Evolutionary conservation across 2,113 vertebrate genomes (phyloP).

Genomic region (Setophaga coronata): DNA sequence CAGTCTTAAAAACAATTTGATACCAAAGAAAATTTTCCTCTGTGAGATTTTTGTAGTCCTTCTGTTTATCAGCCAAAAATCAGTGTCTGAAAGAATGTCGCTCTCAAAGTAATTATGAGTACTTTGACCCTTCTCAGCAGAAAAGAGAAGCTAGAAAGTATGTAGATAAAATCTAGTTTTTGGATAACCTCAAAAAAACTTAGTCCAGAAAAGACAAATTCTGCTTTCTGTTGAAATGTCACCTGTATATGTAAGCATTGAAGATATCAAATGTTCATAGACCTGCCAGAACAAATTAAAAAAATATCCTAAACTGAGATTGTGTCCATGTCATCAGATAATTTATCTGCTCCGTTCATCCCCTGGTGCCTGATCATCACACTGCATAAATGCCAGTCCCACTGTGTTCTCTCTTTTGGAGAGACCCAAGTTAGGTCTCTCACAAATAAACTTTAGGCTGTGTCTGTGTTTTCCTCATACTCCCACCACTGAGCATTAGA

Average conservation of each 20-base stretch:
- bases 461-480: background rate
- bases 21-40: background rate
- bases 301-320: background rate
- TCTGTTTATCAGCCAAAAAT: background rate
- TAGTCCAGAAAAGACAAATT: background rate
- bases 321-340: background rate
- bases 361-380: background rate
- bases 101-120: background rate
- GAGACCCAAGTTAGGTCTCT: background rate
- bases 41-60: background rate
- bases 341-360: background rate
- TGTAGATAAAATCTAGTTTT: background rate
- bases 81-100: background rate
- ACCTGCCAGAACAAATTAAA: background rate
- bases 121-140: background rate
- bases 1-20: background rate
- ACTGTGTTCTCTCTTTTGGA: background rate
- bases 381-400: background rate
- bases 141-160: background rate
- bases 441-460: background rate
- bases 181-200: background rate
- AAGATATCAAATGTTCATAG: background rate
- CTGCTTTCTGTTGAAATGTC: background rate
- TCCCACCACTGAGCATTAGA: background rate
- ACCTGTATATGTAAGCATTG: background rate